phyloP scores from a whole-genome alignment of 2,797 vertebrate species.

The Spinus pinus region DNA sequence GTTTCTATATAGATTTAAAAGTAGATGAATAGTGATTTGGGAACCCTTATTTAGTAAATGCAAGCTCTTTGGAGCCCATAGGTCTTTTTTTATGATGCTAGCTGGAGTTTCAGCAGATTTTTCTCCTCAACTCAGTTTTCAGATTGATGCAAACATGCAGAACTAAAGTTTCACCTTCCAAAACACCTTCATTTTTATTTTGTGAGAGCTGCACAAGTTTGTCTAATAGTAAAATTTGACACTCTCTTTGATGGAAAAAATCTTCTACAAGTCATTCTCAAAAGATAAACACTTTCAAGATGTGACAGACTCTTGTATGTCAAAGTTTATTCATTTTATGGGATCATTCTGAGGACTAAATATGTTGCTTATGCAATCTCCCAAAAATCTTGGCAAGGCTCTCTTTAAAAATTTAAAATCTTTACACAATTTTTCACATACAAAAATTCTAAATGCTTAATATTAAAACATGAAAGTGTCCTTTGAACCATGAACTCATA shows the following conservation, averaged over 20 bases:
- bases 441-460: not conserved
- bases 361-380: conserved; percentile 5
- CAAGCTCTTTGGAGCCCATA: not conserved
- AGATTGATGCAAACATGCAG: not conserved
- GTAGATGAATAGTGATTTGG: not conserved
- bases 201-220: not conserved
- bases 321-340: conserved; percentile 31
- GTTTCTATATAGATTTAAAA: not conserved
- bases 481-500: not conserved
- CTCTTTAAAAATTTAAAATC: not conserved
- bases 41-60: not conserved
- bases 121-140: not conserved
- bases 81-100: not conserved
- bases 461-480: not conserved
- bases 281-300: conserved; percentile 42
- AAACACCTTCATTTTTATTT: not conserved
- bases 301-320: conserved; percentile 9
- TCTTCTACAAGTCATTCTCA: not conserved
- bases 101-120: not conserved
- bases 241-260: not conserved
- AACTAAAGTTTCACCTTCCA: not conserved
- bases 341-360: not conserved
- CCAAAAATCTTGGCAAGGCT: conserved; percentile 24
- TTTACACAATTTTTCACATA: not conserved
- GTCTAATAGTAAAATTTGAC: not conserved